phyloP scores from a whole-genome alignment of 1,140 invertebrate genomes.

The Drosophila ironensis region DNA sequence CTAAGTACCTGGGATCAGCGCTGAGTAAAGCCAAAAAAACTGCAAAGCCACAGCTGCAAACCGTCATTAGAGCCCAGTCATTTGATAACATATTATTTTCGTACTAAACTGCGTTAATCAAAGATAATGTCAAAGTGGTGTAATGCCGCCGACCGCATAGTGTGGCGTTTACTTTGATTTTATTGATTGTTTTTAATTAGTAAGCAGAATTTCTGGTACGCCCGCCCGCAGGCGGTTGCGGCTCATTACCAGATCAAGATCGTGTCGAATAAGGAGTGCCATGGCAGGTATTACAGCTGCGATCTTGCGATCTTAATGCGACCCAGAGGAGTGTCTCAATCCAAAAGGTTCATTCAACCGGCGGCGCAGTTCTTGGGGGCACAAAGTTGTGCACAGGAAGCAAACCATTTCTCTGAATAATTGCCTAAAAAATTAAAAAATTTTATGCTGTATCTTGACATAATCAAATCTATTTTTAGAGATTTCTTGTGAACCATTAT shows the following conservation, averaged over 20 bases:
- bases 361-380: constrained; percentile 25
- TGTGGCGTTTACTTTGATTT: constrained; percentile 28
- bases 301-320: constrained; percentile 21
- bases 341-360: constrained; percentile 57
- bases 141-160: constrained; percentile 26
- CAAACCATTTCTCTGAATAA: neutral
- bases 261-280: constrained; percentile 51
- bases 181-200: constrained; percentile 80
- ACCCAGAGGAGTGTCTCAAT: constrained; percentile 29
- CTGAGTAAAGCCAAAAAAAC: constrained; percentile 5
- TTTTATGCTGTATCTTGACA: neutral
- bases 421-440: no score
- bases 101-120: constrained; percentile 76
- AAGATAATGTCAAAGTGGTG: constrained; percentile 68
- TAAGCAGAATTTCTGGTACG: constrained; percentile 43
- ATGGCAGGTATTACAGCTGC: neutral
- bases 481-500: no score
- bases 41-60: constrained; percentile 29
- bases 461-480: no score
- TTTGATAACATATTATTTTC: constrained; percentile 76
- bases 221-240: constrained; percentile 45
- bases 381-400: neutral
- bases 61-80: constrained; percentile 11
- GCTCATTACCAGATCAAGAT: constrained; percentile 63
- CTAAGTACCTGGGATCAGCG: constrained; percentile 66